Evolutionary conservation across 2,113 vertebrate genomes (phyloP), one percentile per base, ranked within the genome.

Genomic region (Piaya cayana): DNA sequence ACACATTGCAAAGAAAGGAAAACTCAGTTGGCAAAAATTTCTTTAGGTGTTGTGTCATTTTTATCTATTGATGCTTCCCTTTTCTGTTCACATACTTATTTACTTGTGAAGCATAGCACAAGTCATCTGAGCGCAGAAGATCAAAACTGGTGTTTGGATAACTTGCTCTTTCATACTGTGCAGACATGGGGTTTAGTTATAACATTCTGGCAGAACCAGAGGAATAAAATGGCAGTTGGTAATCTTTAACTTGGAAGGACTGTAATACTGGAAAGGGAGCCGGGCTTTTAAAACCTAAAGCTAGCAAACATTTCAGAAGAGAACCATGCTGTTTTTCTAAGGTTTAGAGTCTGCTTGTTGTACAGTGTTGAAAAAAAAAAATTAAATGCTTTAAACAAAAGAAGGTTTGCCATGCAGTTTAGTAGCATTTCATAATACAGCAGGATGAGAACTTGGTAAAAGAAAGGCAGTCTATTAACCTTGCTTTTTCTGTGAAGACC

Each of bases 401-500:
- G 12, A 94, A 81, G 49, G 45, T 79, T 25, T 27, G 67, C 43
- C n/a, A 88, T 81, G 97, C 96, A 97, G 96, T 97, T 97, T 97
- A 92, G 92, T 82, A 98, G 97, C 97, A 97, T 97, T 98, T 98
- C 97, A 97, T 98, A 98, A 98, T 98, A 96, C 96, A 97, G 84
- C 93, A 81, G 88, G 98, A 98, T 97, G 98, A 97, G 97, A 98
- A 97, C 96, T 96, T 97, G 45, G 82, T 95, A 70, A 95, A 97
- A 98, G 96, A 98, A 98, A 98, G 96, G 96, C 98, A 98, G 92
- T 98, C 98, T 97, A 97, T 98, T 99, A 98, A 98, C 98, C 97
- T 97, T 98, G 97, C 97, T 98, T 98, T 98, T 97, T 96, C 97
- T 98, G 98, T 98, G 96, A 98, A 98, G 98, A 97, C 97, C 98